Percentiles rank a stretch among this genome's conserved stretches.
Conservation (phyloP, 1,140 invertebrate genomes). For the Heliconius nattereri region DNA sequence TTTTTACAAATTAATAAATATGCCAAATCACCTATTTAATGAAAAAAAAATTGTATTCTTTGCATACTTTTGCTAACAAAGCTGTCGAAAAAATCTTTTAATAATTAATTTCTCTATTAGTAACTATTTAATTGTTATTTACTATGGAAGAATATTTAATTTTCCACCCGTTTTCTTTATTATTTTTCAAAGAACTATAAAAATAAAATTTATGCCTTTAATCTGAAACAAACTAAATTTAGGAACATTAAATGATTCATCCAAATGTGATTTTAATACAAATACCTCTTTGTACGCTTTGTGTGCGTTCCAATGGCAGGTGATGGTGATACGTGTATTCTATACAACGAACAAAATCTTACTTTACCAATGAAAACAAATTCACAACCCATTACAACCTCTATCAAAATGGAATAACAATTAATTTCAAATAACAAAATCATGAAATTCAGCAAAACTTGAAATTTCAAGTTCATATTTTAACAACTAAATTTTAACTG, state of each 20-base stretch:
- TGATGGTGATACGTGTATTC: conserved; percentile 39
- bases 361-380: conserved; percentile 2
- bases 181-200: too few species aligned
- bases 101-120: too few species aligned
- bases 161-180: too few species aligned
- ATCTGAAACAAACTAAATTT: conserved; percentile 27
- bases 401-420: conserved; percentile 2
- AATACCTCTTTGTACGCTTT: conserved; percentile 48
- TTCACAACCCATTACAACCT: background rate
- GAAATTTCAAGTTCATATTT: background rate
- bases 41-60: too few species aligned
- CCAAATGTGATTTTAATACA: conserved; percentile 25
- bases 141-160: too few species aligned
- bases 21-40: too few species aligned
- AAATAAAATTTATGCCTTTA: background rate
- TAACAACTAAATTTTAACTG: background rate
- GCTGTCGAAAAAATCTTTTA: too few species aligned
- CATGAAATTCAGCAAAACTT: background rate
- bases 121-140: too few species aligned
- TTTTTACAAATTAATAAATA: too few species aligned
- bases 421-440: background rate
- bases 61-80: too few species aligned
- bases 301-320: conserved; percentile 52
- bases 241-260: conserved; percentile 32
- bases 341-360: conserved; percentile 1